These are phyloP conservation scores for Drosophila willistoni DNA, from an alignment of 1,140 invertebrate species.

Conservation along the genomic window DNA sequence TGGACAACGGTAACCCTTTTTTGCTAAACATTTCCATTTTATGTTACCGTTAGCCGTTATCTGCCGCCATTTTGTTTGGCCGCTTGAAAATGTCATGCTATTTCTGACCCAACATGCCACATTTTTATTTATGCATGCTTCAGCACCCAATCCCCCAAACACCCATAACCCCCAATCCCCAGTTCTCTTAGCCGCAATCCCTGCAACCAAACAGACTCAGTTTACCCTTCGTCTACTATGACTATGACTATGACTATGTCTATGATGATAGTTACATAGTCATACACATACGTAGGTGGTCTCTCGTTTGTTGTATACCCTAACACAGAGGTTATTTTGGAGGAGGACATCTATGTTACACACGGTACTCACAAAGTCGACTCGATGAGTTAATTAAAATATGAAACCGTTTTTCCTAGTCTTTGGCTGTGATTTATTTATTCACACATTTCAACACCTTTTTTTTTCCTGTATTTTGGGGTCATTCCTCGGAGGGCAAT, in stretches of 20 bases:
- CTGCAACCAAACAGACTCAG: background rate
- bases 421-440: conserved; percentile 58
- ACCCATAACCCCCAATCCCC: background rate
- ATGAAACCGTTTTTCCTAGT: background rate
- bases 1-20: conserved; percentile 54
- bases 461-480: background rate
- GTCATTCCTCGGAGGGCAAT: background rate
- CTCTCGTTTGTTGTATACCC: background rate
- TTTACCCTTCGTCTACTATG: background rate
- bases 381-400: no score
- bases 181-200: background rate
- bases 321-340: background rate
- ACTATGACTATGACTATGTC: conserved; percentile 4
- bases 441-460: conserved; percentile 65
- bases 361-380: background rate
- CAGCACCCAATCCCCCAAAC: conserved; percentile 23
- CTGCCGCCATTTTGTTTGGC: conserved; percentile 70
- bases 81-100: conserved; percentile 73
- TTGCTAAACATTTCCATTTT: conserved; percentile 75
- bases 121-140: conserved; percentile 76
- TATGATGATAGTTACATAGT: background rate
- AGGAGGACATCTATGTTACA: no score
- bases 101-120: conserved; percentile 79
- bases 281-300: no score
- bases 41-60: conserved; percentile 42